Conservation (phyloP, 2,797 vertebrate genomes). For the Pempheris klunzingeri region DNA sequence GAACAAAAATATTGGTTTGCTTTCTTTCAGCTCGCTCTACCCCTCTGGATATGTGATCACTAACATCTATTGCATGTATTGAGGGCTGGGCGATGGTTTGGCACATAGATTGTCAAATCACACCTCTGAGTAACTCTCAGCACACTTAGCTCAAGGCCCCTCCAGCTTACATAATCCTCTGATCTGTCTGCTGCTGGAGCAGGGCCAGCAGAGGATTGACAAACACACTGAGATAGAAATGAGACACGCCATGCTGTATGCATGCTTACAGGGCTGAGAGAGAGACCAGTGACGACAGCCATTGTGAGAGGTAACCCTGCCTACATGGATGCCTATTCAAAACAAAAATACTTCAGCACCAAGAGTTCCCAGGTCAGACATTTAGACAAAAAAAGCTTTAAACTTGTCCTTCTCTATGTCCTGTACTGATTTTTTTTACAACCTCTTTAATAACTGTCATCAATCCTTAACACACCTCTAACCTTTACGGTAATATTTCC, state of each 20-base stretch:
- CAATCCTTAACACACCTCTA: constrained; percentile 18
- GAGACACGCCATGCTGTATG: constrained; percentile 56
- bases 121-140: constrained; percentile 79
- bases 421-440: background rate
- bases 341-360: constrained; percentile 45
- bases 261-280: constrained; percentile 58
- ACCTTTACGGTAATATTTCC: constrained; percentile 5
- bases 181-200: constrained; percentile 78
- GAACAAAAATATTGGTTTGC: constrained; percentile 70
- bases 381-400: constrained; percentile 13
- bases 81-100: constrained; percentile 71
- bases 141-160: constrained; percentile 79
- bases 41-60: constrained; percentile 76
- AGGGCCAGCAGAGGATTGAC: constrained; percentile 73
- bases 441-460: constrained; percentile 29
- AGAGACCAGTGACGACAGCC: constrained; percentile 57
- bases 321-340: constrained; percentile 27
- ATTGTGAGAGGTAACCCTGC: constrained; percentile 52
- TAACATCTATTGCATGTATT: constrained; percentile 71
- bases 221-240: constrained; percentile 67
- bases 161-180: constrained; percentile 82
- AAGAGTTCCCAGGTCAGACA: constrained; percentile 36
- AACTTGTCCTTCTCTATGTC: background rate
- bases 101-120: constrained; percentile 80
- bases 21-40: constrained; percentile 63